phyloP scores from a whole-genome alignment of 2,888 invertebrate species.

The Dorcus parallelipipedus region DNA sequence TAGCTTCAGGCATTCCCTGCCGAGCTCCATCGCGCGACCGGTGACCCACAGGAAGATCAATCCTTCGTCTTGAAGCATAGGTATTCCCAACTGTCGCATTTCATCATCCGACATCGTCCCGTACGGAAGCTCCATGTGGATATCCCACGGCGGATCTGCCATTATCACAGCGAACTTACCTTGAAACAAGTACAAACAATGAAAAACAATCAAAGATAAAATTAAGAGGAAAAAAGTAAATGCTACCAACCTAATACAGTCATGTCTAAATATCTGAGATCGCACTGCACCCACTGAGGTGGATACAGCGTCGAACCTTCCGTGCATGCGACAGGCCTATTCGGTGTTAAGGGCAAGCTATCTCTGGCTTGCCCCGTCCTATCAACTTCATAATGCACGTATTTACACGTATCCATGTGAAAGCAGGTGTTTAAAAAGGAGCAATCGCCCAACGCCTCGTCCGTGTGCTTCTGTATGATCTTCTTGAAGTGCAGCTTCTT shows the following conservation, averaged over 20 bases:
- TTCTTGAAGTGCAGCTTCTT: constrained; percentile 94
- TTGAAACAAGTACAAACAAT: constrained; percentile 35
- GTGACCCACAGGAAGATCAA: constrained; percentile 98
- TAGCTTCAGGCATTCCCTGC: constrained; percentile 89
- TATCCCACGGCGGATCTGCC: constrained; percentile 99
- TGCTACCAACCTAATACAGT: constrained; percentile 66
- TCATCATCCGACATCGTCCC: constrained; percentile 99
- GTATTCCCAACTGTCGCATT: constrained; percentile 93
- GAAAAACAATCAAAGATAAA: neutral
- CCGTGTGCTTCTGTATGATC: constrained; percentile 93
- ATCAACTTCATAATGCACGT: constrained; percentile 97
- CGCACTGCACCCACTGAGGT: constrained; percentile 97
- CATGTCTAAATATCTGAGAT: constrained; percentile 88
- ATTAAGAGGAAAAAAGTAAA: neutral
- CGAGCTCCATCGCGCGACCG: constrained; percentile 94
- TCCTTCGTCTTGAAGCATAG: constrained; percentile 92
- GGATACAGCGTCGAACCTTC: constrained; percentile 71
- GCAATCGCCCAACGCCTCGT: constrained; percentile 92
- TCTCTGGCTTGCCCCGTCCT: constrained; percentile 57
- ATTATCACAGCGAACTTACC: constrained; percentile 98
- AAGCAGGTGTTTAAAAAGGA: constrained; percentile 98
- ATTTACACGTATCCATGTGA: constrained; percentile 98
- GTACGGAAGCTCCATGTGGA: constrained; percentile 98
- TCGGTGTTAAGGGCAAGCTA: constrained; percentile 31
- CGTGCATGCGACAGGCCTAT: constrained; percentile 34